Evolutionary conservation across 2,888 invertebrate genomes (phyloP).

Genomic region (Acleris holmiana): DNA sequence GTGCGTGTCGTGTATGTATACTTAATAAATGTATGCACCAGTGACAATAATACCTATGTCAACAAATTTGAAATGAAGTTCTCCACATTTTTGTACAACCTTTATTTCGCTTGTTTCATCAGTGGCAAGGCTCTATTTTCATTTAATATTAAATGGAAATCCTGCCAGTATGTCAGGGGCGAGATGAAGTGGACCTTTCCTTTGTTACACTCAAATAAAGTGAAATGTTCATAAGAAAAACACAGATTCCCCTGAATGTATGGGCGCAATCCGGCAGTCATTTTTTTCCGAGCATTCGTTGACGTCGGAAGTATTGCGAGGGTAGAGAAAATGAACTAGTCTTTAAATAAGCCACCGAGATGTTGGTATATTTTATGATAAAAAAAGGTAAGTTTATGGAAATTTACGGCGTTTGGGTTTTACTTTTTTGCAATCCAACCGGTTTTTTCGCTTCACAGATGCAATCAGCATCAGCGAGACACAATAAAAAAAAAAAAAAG

Average conservation of each 20-base stretch:
- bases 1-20: too few relatives aligned
- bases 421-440: too few relatives aligned
- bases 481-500: too few relatives aligned
- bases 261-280: slow-evolving; percentile 14
- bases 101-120: not conserved
- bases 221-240: slow-evolving; percentile 35
- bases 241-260: slow-evolving; percentile 27
- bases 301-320: slow-evolving; percentile 20
- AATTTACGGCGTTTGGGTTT: too few relatives aligned
- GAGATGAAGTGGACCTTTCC: slow-evolving; percentile 21
- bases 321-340: not conserved
- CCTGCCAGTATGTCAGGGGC: slow-evolving; percentile 7
- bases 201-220: slow-evolving; percentile 28
- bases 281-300: slow-evolving; percentile 13
- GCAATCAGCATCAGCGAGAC: too few relatives aligned
- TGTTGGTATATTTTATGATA: too few relatives aligned
- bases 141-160: slow-evolving; percentile 29
- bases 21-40: too few relatives aligned
- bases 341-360: not conserved
- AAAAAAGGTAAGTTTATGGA: too few relatives aligned
- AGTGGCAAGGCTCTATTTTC: not conserved
- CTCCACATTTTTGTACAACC: too few relatives aligned
- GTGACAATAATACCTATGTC: too few relatives aligned
- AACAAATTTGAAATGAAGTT: too few relatives aligned
- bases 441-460: too few relatives aligned